Conservation (phyloP, 30 jellyfish, hydroid and myxozoan species). For the Phacellophora camtschatica region DNA sequence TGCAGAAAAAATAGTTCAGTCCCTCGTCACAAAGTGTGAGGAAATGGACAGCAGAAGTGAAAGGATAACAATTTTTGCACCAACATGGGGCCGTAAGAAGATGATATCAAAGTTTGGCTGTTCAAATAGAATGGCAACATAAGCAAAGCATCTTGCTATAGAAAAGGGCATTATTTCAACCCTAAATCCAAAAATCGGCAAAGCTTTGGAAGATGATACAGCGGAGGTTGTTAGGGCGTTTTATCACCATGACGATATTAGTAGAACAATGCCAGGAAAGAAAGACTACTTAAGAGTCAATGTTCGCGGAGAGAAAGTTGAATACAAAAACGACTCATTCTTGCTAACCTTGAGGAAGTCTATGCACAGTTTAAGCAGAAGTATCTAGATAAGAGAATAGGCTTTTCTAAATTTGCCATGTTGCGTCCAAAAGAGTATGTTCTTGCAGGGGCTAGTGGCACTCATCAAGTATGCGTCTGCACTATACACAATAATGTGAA, state of each 20-base stretch:
- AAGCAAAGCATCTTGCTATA: constrained; percentile 40
- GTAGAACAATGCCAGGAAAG: constrained; percentile 65
- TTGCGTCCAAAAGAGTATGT: constrained; percentile 56
- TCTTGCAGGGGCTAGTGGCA: constrained; percentile 43
- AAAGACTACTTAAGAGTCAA: constrained; percentile 20
- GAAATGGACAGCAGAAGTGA: neutral
- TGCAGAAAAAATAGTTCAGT: neutral
- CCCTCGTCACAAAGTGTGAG: neutral
- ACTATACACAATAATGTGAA: constrained; percentile 31
- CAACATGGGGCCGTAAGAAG: neutral
- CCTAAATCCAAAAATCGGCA: constrained; percentile 52
- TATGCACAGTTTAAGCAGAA: constrained; percentile 1
- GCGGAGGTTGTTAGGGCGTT: neutral
- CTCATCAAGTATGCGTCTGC: constrained; percentile 68
- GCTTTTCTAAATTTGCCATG: constrained; percentile 40
- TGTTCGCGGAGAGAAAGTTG: neutral
- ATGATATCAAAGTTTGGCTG: neutral
- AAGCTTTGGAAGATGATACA: constrained; percentile 15
- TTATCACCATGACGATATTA: constrained; percentile 8
- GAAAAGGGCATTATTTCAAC: constrained; percentile 42
- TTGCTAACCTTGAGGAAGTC: constrained; percentile 22
- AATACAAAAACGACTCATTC: constrained; percentile 28
- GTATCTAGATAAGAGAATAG: neutral
- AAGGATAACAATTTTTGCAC: neutral
- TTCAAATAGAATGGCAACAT: neutral